Percentiles rank a stretch among this genome's conserved stretches.
phyloP scores from a whole-genome alignment of 2,888 invertebrate genomes.

The Lutraria lutraria region DNA sequence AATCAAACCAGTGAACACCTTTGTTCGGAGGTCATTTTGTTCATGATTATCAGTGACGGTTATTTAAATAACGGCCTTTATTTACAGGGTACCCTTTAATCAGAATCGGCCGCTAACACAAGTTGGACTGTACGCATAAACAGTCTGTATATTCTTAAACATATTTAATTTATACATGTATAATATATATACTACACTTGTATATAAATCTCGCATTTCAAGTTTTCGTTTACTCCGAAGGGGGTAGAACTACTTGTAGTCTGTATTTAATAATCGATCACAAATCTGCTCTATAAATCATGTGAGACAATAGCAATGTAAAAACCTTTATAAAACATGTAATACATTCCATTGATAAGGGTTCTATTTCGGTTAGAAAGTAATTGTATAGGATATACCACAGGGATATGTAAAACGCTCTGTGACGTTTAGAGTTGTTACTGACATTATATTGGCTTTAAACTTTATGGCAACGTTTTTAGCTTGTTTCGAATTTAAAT shows the following conservation, averaged over 20 bases:
- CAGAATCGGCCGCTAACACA: no score
- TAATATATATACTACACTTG: background rate
- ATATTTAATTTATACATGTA: background rate
- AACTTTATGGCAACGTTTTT: no score
- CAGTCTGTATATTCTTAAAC: background rate
- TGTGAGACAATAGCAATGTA: background rate
- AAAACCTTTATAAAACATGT: background rate
- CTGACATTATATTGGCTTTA: background rate
- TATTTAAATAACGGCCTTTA: no score
- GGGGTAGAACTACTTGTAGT: background rate
- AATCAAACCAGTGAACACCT: no score
- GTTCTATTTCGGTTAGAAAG: background rate
- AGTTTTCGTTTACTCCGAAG: background rate
- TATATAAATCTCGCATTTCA: background rate
- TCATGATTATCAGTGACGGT: no score
- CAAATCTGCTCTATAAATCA: slow-evolving; percentile 12
- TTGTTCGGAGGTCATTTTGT: no score
- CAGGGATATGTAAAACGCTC: background rate
- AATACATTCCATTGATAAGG: slow-evolving; percentile 1
- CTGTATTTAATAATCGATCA: background rate
- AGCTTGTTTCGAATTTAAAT: no score
- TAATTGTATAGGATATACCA: background rate
- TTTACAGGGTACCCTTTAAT: no score
- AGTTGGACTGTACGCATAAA: no score
- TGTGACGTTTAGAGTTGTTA: background rate